phyloP scores from a whole-genome alignment of 2,888 invertebrate genomes.

The Ophion ellenae region DNA sequence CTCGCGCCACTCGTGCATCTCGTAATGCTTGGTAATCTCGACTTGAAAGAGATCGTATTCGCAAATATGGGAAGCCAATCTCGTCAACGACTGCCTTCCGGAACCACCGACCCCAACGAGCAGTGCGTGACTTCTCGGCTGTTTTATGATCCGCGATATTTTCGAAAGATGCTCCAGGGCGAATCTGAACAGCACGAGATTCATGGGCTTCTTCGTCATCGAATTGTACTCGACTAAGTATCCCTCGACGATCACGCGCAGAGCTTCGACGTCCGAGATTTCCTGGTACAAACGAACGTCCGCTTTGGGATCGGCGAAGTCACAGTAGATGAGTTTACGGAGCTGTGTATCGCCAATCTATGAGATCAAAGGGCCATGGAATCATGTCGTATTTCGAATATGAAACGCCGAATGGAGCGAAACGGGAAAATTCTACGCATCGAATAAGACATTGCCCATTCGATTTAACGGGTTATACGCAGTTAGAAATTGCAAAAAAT shows the following conservation, averaged over 20 bases:
- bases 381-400: neutral
- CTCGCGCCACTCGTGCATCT: slow-evolving; percentile 94
- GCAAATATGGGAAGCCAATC: slow-evolving; percentile 96
- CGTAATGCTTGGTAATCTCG: slow-evolving; percentile 95
- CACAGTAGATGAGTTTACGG: slow-evolving; percentile 95
- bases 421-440: too few relatives aligned
- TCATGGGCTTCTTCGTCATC: slow-evolving; percentile 98
- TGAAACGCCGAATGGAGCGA: too few relatives aligned
- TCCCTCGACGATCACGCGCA: slow-evolving; percentile 93
- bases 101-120: slow-evolving; percentile 97
- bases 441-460: too few relatives aligned
- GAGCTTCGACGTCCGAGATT: slow-evolving; percentile 91
- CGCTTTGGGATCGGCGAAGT: slow-evolving; percentile 97
- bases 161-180: slow-evolving; percentile 97
- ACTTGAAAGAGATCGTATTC: slow-evolving; percentile 96
- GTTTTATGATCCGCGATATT: slow-evolving; percentile 95
- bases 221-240: slow-evolving; percentile 96
- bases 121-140: slow-evolving; percentile 95
- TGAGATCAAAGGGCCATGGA: neutral
- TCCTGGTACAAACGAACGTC: slow-evolving; percentile 95
- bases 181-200: slow-evolving; percentile 96
- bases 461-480: too few relatives aligned
- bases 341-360: slow-evolving; percentile 91
- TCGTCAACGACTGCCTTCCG: slow-evolving; percentile 95
- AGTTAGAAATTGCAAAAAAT: too few relatives aligned